Percentiles rank a stretch among this genome's conserved stretches.
Conservation (phyloP, 2,797 vertebrate genomes). For the Pangasius djambal region DNA sequence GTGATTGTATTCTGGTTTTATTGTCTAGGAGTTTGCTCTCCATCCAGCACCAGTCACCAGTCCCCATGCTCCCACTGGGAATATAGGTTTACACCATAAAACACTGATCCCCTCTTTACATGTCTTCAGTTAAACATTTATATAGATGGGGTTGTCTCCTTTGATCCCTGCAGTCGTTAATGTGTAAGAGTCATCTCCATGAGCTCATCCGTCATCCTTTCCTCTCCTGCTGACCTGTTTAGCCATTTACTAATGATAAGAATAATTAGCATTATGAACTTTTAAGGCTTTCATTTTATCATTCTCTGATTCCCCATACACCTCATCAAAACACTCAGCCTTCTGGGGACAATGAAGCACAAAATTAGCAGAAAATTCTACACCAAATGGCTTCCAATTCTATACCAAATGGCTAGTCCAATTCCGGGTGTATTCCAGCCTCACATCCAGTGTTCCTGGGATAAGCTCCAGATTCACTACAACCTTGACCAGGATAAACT, state of each 20-base stretch:
- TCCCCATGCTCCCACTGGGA: constrained; percentile 37
- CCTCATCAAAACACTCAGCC: background rate
- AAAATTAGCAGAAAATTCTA: background rate
- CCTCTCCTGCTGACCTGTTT: constrained; percentile 10
- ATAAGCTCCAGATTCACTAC: background rate
- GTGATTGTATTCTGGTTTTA: constrained; percentile 58
- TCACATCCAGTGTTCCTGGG: background rate
- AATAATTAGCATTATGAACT: constrained; percentile 26
- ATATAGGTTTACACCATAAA: constrained; percentile 61
- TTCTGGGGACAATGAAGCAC: background rate
- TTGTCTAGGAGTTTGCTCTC: constrained; percentile 33
- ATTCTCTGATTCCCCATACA: background rate
- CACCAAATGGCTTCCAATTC: background rate
- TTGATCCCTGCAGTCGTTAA: constrained; percentile 63
- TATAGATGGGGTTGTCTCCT: constrained; percentile 40
- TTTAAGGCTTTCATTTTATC: background rate
- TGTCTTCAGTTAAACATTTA: constrained; percentile 61
- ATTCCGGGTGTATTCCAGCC: background rate
- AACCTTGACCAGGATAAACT: background rate
- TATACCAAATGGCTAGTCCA: background rate
- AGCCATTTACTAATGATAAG: constrained; percentile 10
- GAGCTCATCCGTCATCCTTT: constrained; percentile 46
- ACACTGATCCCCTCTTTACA: constrained; percentile 62
- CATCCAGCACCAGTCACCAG: constrained; percentile 17
- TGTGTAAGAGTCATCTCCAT: constrained; percentile 18